Conservation (phyloP, 2,888 invertebrate genomes). For the Ephialtes manifestator region DNA sequence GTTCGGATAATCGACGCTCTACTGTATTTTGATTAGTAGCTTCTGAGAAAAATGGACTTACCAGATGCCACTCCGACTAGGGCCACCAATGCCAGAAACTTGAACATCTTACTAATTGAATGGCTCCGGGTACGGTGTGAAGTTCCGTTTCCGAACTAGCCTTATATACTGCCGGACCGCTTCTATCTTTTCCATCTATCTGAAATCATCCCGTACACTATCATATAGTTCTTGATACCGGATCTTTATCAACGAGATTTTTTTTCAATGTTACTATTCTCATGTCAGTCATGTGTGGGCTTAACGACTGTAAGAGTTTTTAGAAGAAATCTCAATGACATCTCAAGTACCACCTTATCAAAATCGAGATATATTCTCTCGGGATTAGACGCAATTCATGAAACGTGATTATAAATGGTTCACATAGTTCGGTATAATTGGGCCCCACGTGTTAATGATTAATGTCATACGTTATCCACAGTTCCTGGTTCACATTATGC, state of each 20-base stretch:
- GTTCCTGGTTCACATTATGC: too few relatives aligned
- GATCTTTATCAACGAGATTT: conserved; percentile 17
- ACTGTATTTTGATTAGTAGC: too few relatives aligned
- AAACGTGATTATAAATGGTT: neutral
- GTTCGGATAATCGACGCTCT: too few relatives aligned
- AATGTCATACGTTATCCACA: too few relatives aligned
- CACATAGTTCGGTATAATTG: too few relatives aligned
- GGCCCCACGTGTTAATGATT: too few relatives aligned
- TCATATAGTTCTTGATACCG: conserved; percentile 5
- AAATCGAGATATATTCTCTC: neutral
- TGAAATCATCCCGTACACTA: neutral
- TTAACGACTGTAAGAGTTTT: neutral
- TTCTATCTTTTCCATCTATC: conserved; percentile 5
- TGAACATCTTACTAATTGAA: conserved; percentile 60
- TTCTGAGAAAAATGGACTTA: conserved; percentile 19
- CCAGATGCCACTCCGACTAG: conserved; percentile 51
- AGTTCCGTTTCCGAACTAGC: neutral
- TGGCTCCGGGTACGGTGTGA: conserved; percentile 16
- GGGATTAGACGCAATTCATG: neutral
- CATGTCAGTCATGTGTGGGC: neutral
- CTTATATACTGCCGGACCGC: conserved; percentile 18
- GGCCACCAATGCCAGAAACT: conserved; percentile 48
- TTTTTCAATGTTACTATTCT: neutral
- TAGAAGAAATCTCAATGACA: neutral
- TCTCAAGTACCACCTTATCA: conserved; percentile 9